Evolutionary conservation across 2,888 invertebrate genomes (phyloP).

Genomic region (Lochmaea crataegi): DNA sequence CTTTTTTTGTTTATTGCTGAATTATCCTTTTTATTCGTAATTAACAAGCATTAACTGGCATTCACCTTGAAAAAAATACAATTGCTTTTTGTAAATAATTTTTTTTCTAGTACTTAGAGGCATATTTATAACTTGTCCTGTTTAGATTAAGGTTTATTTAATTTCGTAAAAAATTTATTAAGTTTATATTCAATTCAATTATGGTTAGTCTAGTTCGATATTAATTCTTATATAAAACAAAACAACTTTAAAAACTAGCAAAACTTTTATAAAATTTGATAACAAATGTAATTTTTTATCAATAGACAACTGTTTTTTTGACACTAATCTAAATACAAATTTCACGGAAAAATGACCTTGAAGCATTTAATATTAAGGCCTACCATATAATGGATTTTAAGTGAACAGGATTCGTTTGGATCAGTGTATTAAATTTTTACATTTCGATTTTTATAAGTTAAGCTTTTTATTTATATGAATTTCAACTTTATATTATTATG

Average conservation of each 20-base stretch:
- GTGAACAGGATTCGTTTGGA: slow-evolving; percentile 15
- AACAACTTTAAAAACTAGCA: neutral
- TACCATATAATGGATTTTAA: slow-evolving; percentile 26
- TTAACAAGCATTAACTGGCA: slow-evolving; percentile 35
- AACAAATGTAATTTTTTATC: neutral
- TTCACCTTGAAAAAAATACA: slow-evolving; percentile 42
- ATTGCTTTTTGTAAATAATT: slow-evolving; percentile 52
- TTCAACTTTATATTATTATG: slow-evolving; percentile 35
- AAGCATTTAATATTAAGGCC: slow-evolving; percentile 36
- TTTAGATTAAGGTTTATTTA: slow-evolving; percentile 33
- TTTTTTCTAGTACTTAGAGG: slow-evolving; percentile 54
- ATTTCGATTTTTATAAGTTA: slow-evolving; percentile 32
- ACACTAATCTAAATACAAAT: slow-evolving; percentile 25
- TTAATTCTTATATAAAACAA: slow-evolving; percentile 7
- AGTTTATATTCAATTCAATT: slow-evolving; percentile 5
- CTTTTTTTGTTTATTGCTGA: slow-evolving; percentile 30
- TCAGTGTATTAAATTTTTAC: slow-evolving; percentile 32
- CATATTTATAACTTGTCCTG: slow-evolving; percentile 44
- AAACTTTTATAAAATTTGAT: too few species aligned
- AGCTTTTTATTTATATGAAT: slow-evolving; percentile 45
- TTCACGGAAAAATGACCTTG: slow-evolving; percentile 30
- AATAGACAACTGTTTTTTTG: neutral
- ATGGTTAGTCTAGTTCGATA: neutral
- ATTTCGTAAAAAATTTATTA: slow-evolving; percentile 9
- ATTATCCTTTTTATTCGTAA: slow-evolving; percentile 34